phyloP scores from a whole-genome alignment of 2,888 invertebrate species.

The Spilarctia lutea region DNA sequence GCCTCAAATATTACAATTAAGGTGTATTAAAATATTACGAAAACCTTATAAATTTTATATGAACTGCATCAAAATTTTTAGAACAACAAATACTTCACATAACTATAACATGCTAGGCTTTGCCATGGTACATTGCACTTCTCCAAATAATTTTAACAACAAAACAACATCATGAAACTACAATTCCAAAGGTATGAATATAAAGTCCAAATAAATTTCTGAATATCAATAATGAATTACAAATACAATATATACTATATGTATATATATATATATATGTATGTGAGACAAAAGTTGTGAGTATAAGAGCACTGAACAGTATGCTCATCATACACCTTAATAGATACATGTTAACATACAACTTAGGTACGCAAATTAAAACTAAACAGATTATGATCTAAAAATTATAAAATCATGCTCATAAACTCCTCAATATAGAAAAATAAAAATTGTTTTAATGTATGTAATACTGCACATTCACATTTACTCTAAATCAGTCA shows the following conservation, averaged over 20 bases:
- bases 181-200: slow-evolving; percentile 52
- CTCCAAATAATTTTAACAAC: slow-evolving; percentile 63
- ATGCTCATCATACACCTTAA: slow-evolving; percentile 60
- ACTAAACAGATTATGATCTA: slow-evolving; percentile 65
- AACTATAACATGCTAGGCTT: slow-evolving; percentile 79
- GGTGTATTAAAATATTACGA: slow-evolving; percentile 55
- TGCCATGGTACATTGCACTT: slow-evolving; percentile 83
- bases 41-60: slow-evolving; percentile 62
- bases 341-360: slow-evolving; percentile 63
- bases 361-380: slow-evolving; percentile 56
- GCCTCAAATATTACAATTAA: slow-evolving; percentile 65
- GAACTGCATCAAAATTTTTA: slow-evolving; percentile 72
- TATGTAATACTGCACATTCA: slow-evolving; percentile 84
- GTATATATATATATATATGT: no score
- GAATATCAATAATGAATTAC: slow-evolving; percentile 53
- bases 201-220: slow-evolving; percentile 63
- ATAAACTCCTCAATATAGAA: slow-evolving; percentile 77
- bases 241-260: slow-evolving; percentile 26
- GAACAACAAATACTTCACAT: slow-evolving; percentile 71
- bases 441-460: slow-evolving; percentile 75
- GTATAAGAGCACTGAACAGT: slow-evolving; percentile 68
- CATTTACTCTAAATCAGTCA: slow-evolving; percentile 84
- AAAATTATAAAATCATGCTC: slow-evolving; percentile 81
- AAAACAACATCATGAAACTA: slow-evolving; percentile 62
- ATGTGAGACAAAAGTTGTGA: slow-evolving; percentile 64